Base-by-base conservation (phyloP, 2,888 invertebrate genomes). In the Lasioglossum oenotherae region DNA sequence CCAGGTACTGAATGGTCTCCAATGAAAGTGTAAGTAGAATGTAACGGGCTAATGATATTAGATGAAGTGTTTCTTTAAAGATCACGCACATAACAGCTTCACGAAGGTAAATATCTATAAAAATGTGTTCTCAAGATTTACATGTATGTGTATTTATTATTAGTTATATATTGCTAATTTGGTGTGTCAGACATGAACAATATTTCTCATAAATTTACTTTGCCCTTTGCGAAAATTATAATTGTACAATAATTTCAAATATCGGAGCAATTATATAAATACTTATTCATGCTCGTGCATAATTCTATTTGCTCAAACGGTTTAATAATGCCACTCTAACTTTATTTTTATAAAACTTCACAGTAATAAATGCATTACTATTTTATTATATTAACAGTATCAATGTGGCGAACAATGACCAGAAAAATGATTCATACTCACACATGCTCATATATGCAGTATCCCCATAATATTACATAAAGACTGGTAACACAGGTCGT, bases 11-110 rank as follows among this genome's bases (percentile, higher is more conserved):
- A 60, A 76, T 76, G 27, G 46, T 14, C 27, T 72, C 53, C 23
- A 81, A 80, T 46, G n/a, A 80, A 81, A 85, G 46, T 49, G 75
- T 31, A 74, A 85, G 49, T 80, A 16, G 69, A 69, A 69, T 69
- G 69, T 23, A 38, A 69, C 69, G 10, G 19, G 23, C 38, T n/a
- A n/a, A 67, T 31, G 64, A 60, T 27, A 60, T 60, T 27, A 60
- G 27, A 27, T 27, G 27, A 60, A 60, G 14, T 27, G 60, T 60
- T 12, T 23, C 53, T 53, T 49, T 49, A 27, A 57, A 23, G 23
- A 57, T n/a, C 57, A 4, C n/a, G 57, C 57, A 12, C 2, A 12
- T 16, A 64, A 31, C 14, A 31, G 10, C 19, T 8, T 38, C 35
- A 23, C 67, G 16, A 23, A 14, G 27, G 16, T 46, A 46, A 4